Conservation (phyloP, 1,140 invertebrate genomes). For the Chlorops oryzae region DNA sequence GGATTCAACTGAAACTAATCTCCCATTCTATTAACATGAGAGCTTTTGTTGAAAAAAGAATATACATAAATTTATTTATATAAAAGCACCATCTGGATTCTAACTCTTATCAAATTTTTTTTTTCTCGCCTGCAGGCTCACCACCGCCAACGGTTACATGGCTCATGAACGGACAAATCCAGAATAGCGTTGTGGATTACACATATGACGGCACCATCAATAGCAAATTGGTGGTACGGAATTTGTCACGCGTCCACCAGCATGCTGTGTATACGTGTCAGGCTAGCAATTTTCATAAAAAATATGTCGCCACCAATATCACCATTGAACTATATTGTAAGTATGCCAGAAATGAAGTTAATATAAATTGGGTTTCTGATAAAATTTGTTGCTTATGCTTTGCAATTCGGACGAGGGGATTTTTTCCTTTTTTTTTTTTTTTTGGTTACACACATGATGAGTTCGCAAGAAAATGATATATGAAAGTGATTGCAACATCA, state of each 20-base stretch:
- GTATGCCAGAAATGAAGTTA: slow-evolving; percentile 38
- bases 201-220: slow-evolving; percentile 45
- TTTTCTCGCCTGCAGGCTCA: slow-evolving; percentile 57
- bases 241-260: slow-evolving; percentile 64
- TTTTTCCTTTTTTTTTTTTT: no score
- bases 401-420: no score
- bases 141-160: slow-evolving; percentile 77
- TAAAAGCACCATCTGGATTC: no score
- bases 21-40: not conserved
- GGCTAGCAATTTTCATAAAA: slow-evolving; percentile 70
- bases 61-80: not conserved
- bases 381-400: not conserved
- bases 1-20: no score
- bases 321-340: slow-evolving; percentile 68
- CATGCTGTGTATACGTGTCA: slow-evolving; percentile 76
- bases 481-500: no score
- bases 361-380: not conserved
- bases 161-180: slow-evolving; percentile 71
- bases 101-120: no score
- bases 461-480: no score
- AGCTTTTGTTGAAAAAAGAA: not conserved
- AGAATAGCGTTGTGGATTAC: slow-evolving; percentile 50
- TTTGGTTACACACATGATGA: no score
- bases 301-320: slow-evolving; percentile 59
- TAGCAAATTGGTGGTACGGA: slow-evolving; percentile 52